Percentiles rank a stretch among this genome's conserved stretches.
phyloP scores from a whole-genome alignment of 2,888 invertebrate species.

The Hydraecia micacea region DNA sequence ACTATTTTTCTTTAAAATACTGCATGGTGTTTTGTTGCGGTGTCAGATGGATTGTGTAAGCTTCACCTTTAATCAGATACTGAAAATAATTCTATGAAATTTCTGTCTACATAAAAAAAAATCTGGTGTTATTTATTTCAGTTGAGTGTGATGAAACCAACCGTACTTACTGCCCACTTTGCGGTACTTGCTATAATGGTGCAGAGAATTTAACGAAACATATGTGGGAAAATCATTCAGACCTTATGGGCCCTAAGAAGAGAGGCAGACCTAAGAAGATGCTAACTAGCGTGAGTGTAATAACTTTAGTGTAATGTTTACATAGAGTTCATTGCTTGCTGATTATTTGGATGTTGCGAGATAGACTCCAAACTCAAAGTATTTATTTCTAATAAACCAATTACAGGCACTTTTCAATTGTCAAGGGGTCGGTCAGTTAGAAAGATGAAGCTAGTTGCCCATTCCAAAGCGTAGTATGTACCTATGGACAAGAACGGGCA shows the following conservation, averaged over 20 bases:
- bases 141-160: slow-evolving; percentile 77
- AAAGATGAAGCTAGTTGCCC: too few species aligned
- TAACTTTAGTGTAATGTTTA: slow-evolving; percentile 7
- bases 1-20: not conserved
- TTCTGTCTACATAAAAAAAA: not conserved
- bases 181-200: slow-evolving; percentile 78
- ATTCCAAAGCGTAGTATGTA: too few species aligned
- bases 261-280: slow-evolving; percentile 85
- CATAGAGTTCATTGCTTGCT: not conserved
- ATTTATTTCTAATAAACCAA: too few species aligned
- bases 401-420: too few species aligned
- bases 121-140: slow-evolving; percentile 60
- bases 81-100: not conserved
- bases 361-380: too few species aligned
- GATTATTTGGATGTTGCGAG: not conserved
- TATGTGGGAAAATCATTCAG: slow-evolving; percentile 82
- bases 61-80: not conserved
- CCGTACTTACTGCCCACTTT: slow-evolving; percentile 81
- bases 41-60: not conserved
- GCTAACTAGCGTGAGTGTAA: slow-evolving; percentile 78
- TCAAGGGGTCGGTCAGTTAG: too few species aligned
- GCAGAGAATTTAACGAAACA: slow-evolving; percentile 81
- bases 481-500: too few species aligned
- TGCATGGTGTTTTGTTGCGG: not conserved
- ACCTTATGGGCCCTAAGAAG: slow-evolving; percentile 86